These are phyloP conservation scores for Marcusenius ussheri DNA, from an alignment of 2,113 vertebrate species.

Conservation along the genomic window DNA sequence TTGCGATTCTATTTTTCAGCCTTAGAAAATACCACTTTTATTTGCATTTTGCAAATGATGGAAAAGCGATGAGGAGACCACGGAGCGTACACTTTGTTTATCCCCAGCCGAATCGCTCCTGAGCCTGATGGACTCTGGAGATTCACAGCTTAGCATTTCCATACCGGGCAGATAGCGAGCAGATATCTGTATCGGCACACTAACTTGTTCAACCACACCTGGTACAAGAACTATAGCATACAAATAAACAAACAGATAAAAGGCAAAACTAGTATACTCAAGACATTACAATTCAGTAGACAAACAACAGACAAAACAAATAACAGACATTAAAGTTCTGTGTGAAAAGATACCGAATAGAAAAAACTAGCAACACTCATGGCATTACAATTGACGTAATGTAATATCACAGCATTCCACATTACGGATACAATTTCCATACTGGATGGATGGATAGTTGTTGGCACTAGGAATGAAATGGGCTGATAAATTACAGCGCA, in stretches of 20 bases:
- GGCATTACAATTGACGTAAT: not conserved
- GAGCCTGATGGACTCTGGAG: not conserved
- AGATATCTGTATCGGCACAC: not conserved
- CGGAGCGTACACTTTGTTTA: not conserved
- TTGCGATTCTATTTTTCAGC: not conserved
- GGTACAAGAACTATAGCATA: not conserved
- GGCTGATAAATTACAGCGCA: not conserved
- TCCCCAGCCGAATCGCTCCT: not conserved
- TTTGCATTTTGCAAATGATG: not conserved
- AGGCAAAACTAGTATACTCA: not conserved
- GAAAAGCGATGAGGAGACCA: not conserved
- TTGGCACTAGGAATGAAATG: not conserved
- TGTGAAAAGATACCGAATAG: not conserved
- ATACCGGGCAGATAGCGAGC: not conserved
- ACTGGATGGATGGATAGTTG: not conserved
- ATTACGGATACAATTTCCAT: not conserved
- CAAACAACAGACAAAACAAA: not conserved
- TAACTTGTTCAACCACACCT: not conserved
- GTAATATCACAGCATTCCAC: not conserved
- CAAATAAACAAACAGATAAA: not conserved
- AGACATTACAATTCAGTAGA: not conserved
- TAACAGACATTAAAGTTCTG: not conserved
- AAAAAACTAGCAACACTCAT: not conserved
- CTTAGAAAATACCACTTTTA: not conserved
- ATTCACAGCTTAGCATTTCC: not conserved